Conservation (phyloP, 2,113 vertebrate genomes). For the Ahaetulla prasina region DNA sequence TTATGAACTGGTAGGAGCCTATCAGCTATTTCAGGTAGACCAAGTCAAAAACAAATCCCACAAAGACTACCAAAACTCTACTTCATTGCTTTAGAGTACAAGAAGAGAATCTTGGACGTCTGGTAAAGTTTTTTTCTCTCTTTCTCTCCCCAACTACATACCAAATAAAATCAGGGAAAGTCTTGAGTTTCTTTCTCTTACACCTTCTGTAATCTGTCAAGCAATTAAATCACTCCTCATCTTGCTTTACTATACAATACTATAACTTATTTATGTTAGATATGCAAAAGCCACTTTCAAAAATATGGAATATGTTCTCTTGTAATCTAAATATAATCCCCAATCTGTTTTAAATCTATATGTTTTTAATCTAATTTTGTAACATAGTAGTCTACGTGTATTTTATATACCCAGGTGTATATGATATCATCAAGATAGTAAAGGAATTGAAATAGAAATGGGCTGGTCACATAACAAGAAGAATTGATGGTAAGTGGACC, state of each 20-base stretch:
- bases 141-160: background rate
- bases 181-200: background rate
- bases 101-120: background rate
- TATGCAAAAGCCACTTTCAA: background rate
- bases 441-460: background rate
- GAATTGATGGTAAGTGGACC: background rate
- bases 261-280: background rate
- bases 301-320: background rate
- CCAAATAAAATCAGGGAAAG: background rate
- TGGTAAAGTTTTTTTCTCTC: background rate
- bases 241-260: background rate
- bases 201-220: background rate
- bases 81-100: background rate
- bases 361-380: background rate
- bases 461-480: background rate
- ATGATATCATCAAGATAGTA: background rate
- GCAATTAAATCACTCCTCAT: background rate
- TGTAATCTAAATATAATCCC: background rate
- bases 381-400: background rate
- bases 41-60: background rate
- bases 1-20: background rate
- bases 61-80: background rate
- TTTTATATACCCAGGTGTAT: background rate
- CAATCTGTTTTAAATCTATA: background rate
- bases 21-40: background rate